These are phyloP conservation scores for Leptinotarsa rubiginosa DNA, from an alignment of 2,888 invertebrate genomes.

Conservation along the genomic window DNA sequence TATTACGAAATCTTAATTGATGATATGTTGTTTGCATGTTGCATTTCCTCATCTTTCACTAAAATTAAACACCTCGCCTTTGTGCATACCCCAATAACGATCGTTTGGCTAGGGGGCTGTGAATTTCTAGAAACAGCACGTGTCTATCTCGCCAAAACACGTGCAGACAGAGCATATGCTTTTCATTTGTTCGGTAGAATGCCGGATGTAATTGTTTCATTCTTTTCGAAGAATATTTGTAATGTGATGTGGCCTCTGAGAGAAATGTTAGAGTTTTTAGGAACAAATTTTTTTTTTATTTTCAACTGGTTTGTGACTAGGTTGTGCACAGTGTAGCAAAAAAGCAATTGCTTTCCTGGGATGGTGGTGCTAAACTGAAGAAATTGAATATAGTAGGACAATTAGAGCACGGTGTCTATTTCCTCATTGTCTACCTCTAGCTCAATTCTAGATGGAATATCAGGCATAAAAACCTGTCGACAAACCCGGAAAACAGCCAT, in stretches of 20 bases:
- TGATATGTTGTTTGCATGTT: background rate
- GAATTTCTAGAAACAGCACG: constrained; percentile 8
- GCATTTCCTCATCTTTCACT: background rate
- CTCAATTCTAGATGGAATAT: too few relatives aligned
- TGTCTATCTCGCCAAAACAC: background rate
- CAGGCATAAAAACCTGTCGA: too few relatives aligned
- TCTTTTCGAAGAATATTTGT: too few relatives aligned
- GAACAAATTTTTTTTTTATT: background rate
- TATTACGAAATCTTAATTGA: background rate
- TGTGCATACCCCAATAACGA: background rate
- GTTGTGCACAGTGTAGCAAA: too few relatives aligned
- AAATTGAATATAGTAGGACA: too few relatives aligned
- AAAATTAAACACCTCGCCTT: background rate
- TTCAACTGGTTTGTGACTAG: too few relatives aligned
- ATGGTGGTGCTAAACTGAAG: too few relatives aligned
- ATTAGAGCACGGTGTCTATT: too few relatives aligned
- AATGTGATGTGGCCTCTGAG: too few relatives aligned
- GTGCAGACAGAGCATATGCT: constrained; percentile 16
- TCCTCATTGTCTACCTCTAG: too few relatives aligned
- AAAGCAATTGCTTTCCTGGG: too few relatives aligned
- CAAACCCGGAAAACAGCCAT: too few relatives aligned
- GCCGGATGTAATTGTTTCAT: constrained; percentile 16
- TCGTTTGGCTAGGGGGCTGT: background rate
- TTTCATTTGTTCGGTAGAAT: constrained; percentile 10
- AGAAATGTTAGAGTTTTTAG: background rate